These are phyloP conservation scores for Oppia nitens DNA, from an alignment of 1,140 invertebrate genomes.

Conservation along the genomic window DNA sequence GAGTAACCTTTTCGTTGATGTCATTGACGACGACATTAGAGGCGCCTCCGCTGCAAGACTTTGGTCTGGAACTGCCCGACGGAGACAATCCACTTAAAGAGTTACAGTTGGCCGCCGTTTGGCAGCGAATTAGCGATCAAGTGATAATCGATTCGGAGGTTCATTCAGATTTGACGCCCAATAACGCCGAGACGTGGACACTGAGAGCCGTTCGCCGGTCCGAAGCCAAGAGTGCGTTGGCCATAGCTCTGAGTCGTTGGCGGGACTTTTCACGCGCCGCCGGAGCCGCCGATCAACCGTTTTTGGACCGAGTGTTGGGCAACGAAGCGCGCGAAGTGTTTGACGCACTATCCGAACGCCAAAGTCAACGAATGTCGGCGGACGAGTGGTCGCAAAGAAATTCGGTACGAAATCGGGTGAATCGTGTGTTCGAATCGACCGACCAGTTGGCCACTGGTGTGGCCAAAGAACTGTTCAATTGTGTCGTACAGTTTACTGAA, in stretches of 20 bases:
- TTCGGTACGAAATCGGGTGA: too few species aligned
- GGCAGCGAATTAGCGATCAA: slow-evolving; percentile 67
- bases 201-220: slow-evolving; percentile 30
- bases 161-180: slow-evolving; percentile 61
- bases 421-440: too few species aligned
- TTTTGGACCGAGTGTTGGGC: background rate
- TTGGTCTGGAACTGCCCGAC: background rate
- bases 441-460: slow-evolving; percentile 41
- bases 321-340: too few species aligned
- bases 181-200: slow-evolving; percentile 59
- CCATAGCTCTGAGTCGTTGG: background rate
- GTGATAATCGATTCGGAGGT: slow-evolving; percentile 50
- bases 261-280: too few species aligned
- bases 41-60: background rate
- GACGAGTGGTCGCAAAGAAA: too few species aligned
- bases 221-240: slow-evolving; percentile 18
- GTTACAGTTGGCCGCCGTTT: slow-evolving; percentile 62
- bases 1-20: slow-evolving; percentile 63
- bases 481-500: too few species aligned
- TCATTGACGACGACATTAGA: slow-evolving; percentile 37
- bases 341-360: too few species aligned
- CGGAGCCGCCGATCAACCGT: too few species aligned
- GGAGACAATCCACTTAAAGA: slow-evolving; percentile 37
- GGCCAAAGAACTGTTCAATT: slow-evolving; percentile 52
- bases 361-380: too few species aligned